These are phyloP conservation scores for Terrapene triunguis DNA, from an alignment of 2,113 vertebrate genomes.

Conservation along the genomic window DNA sequence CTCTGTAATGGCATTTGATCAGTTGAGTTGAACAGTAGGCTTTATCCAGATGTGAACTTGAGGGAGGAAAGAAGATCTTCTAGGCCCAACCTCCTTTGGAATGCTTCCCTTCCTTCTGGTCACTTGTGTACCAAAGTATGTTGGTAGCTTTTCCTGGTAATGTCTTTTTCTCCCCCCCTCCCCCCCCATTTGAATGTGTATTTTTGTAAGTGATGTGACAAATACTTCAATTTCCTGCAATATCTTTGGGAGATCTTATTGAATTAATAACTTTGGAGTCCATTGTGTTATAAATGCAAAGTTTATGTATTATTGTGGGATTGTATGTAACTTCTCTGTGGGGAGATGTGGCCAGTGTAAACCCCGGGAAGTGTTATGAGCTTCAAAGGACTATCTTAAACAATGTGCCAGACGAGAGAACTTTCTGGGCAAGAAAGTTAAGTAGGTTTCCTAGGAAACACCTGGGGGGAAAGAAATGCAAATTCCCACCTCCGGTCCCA, in stretches of 20 bases:
- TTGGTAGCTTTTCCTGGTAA: slow-evolving; percentile 6
- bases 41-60: background rate
- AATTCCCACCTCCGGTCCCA: background rate
- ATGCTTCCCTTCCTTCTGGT: background rate
- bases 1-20: background rate
- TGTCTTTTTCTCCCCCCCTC: background rate
- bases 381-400: background rate
- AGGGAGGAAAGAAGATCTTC: background rate
- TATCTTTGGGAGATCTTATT: background rate
- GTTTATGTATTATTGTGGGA: background rate
- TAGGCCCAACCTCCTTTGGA: background rate
- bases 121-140: slow-evolving; percentile 5
- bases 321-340: background rate
- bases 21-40: background rate
- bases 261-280: background rate
- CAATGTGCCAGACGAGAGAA: background rate
- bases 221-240: slow-evolving; percentile 1
- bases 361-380: background rate
- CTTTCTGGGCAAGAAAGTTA: background rate
- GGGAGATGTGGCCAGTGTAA: background rate
- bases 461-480: background rate
- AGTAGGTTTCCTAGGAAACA: background rate
- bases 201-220: background rate
- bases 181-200: background rate
- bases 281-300: background rate